phyloP scores from a whole-genome alignment of 2,797 vertebrate genomes.

The Pangasius macronema region DNA sequence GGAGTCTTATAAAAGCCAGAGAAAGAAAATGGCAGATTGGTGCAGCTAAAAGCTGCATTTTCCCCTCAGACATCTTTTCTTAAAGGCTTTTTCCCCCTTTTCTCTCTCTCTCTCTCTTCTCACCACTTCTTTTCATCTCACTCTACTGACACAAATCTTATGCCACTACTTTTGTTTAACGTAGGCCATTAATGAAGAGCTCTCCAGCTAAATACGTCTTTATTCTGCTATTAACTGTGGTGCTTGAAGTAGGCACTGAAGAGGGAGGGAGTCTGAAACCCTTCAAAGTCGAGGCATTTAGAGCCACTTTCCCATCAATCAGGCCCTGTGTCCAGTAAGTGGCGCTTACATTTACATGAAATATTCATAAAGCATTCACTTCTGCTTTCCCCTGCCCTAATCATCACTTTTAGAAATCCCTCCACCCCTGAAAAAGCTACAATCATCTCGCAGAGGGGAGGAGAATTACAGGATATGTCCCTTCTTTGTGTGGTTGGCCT shows the following conservation, averaged over 20 bases:
- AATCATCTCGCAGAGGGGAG: constrained; percentile 92
- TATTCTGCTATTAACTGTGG: constrained; percentile 87
- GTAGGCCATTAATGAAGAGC: constrained; percentile 89
- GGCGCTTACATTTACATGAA: constrained; percentile 99
- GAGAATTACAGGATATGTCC: constrained; percentile 80
- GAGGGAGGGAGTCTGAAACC: constrained; percentile 79
- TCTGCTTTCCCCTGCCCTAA: constrained; percentile 93
- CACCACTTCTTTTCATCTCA: constrained; percentile 67
- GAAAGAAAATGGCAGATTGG: constrained; percentile 61
- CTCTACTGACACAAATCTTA: constrained; percentile 74
- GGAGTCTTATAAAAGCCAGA: constrained; percentile 53
- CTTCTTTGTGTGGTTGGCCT: constrained; percentile 85
- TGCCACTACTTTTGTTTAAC: constrained; percentile 85
- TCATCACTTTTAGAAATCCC: constrained; percentile 89
- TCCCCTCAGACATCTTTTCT: constrained; percentile 53
- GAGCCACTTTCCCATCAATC: constrained; percentile 94
- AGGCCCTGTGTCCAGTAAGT: constrained; percentile 92
- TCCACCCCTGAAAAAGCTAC: constrained; percentile 76
- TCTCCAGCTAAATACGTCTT: constrained; percentile 90
- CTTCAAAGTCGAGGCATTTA: constrained; percentile 93
- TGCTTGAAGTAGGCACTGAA: constrained; percentile 83
- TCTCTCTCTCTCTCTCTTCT: constrained; percentile 58
- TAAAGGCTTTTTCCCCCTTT: constrained; percentile 44
- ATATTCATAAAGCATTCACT: constrained; percentile 98
- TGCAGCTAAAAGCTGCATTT: constrained; percentile 60